Percentiles rank a stretch among this genome's conserved stretches.
Conservation (phyloP, 2,888 invertebrate species). For the Hydriomena furcata region DNA sequence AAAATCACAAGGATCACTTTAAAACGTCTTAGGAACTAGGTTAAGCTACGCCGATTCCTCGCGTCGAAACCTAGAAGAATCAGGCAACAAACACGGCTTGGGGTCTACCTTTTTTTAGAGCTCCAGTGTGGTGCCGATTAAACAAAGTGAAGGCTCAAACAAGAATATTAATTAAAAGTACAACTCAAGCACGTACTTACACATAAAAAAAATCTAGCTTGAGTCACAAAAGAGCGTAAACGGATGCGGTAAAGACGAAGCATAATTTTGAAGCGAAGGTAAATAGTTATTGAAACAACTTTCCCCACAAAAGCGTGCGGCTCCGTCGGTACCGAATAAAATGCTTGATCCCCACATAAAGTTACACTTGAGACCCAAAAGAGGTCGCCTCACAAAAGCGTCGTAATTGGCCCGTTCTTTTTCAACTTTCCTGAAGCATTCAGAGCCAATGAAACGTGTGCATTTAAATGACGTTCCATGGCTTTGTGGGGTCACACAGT, state of each 20-base stretch:
- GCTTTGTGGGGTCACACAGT: slow-evolving; percentile 82
- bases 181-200: too few species aligned
- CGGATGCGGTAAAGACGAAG: slow-evolving; percentile 17
- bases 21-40: too few species aligned
- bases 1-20: too few species aligned
- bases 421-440: slow-evolving; percentile 82
- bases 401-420: slow-evolving; percentile 83
- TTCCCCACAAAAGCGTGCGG: slow-evolving; percentile 28
- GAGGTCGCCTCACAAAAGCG: slow-evolving; percentile 80
- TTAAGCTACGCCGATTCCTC: too few species aligned
- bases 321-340: slow-evolving; percentile 59
- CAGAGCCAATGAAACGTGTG: slow-evolving; percentile 84
- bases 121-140: too few species aligned
- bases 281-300: slow-evolving; percentile 29
- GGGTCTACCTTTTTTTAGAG: too few species aligned
- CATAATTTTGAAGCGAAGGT: slow-evolving; percentile 8
- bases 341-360: slow-evolving; percentile 71
- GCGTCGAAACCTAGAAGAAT: too few species aligned
- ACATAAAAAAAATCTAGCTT: neutral
- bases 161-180: too few species aligned
- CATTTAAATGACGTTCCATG: slow-evolving; percentile 81
- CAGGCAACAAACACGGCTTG: too few species aligned
- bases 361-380: slow-evolving; percentile 78
- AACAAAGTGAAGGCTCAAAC: too few species aligned
- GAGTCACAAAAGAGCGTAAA: neutral